Evolutionary conservation across 2,113 vertebrate genomes (phyloP).

Genomic region (Eupsittula cactorum): DNA sequence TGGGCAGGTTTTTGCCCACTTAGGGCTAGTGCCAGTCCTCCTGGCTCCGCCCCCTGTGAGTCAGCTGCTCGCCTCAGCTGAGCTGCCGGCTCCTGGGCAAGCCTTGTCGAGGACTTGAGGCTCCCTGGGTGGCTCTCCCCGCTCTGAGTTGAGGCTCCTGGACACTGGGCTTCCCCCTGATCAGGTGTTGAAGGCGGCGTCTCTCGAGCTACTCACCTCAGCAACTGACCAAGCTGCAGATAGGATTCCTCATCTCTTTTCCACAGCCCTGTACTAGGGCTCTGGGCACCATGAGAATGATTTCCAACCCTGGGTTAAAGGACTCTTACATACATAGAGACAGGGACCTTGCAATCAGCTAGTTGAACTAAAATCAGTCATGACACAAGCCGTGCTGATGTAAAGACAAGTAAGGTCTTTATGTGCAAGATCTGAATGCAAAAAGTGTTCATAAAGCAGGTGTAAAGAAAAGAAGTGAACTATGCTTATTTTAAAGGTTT

Average conservation of each 20-base stretch:
- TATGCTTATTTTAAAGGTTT: background rate
- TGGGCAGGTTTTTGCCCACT: too few species aligned
- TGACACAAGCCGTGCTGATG: background rate
- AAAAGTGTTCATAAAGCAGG: slow-evolving; percentile 1
- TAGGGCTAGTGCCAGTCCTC: too few species aligned
- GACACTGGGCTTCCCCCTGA: too few species aligned
- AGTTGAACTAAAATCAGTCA: background rate
- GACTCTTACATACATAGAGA: background rate
- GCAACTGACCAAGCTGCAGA: background rate
- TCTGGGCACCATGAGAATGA: background rate
- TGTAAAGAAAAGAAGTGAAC: background rate
- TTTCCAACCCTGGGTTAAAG: background rate
- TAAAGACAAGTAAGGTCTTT: background rate
- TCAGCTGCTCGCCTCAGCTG: too few species aligned
- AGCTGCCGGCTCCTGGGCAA: too few species aligned
- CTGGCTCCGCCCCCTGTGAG: too few species aligned
- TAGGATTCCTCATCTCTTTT: fast-evolving
- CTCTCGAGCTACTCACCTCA: too few species aligned
- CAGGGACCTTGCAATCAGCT: background rate
- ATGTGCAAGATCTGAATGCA: background rate
- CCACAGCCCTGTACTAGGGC: too few species aligned
- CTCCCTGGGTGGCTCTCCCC: too few species aligned
- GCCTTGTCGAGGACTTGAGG: too few species aligned
- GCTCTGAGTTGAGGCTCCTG: too few species aligned
- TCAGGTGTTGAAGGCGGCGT: too few species aligned